phyloP scores from a whole-genome alignment of 2,888 invertebrate species.

The Scelioninae gen. 1 region DNA sequence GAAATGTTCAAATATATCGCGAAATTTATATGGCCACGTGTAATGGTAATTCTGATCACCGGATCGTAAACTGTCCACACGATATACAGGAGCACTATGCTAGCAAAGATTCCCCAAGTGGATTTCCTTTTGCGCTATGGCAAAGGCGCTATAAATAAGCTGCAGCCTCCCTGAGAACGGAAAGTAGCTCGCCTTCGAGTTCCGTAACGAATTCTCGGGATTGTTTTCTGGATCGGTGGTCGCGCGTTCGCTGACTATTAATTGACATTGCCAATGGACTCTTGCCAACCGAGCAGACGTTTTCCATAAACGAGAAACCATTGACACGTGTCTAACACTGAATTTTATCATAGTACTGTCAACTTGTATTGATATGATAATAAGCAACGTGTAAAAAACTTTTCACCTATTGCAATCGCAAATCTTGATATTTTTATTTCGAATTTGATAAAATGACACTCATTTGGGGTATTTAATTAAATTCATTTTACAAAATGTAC shows the following conservation, averaged over 20 bases:
- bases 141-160: conserved; percentile 81
- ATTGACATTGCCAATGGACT: conserved; percentile 67
- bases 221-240: conserved; percentile 78
- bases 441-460: too few relatives aligned
- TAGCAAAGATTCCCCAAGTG: conserved; percentile 72
- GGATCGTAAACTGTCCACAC: conserved; percentile 42
- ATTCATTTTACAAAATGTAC: too few relatives aligned
- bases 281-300: conserved; percentile 47
- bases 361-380: background rate
- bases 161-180: conserved; percentile 82
- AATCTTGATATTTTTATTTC: too few relatives aligned
- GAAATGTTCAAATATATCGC: background rate
- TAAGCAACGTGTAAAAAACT: background rate
- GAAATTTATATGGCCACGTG: conserved; percentile 26
- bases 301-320: conserved; percentile 58
- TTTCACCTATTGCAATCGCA: too few relatives aligned
- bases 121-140: conserved; percentile 78
- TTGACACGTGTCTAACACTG: conserved; percentile 52
- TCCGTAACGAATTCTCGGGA: conserved; percentile 82
- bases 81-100: conserved; percentile 45
- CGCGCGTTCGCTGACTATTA: conserved; percentile 67
- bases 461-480: too few relatives aligned
- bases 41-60: conserved; percentile 47
- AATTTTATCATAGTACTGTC: conserved; percentile 21
- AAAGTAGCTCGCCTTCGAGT: conserved; percentile 83